Base-by-base conservation (phyloP, 2,113 vertebrate genomes). In the Lophura nycthemera region DNA sequence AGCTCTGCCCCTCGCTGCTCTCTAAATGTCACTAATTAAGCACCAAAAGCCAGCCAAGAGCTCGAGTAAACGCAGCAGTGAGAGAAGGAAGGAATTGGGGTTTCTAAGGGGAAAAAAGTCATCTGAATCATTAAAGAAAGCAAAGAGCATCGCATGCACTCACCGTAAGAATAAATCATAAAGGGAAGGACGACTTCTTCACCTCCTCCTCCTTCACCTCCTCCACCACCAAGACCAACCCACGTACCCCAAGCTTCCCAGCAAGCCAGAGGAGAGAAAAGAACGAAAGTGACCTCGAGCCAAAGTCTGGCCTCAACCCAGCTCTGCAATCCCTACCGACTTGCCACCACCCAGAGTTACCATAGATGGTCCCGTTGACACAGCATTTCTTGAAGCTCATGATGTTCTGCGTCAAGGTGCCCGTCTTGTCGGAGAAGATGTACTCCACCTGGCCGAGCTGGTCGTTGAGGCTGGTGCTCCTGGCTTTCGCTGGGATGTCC, bases 341-440 rank as follows among this genome's bases (percentile, higher is more conserved):
- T 10, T 0, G 29, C 2, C 4, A 34, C 87, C 75, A 59, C 8
- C 61, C 25, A 2, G 0, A 50, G 32, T 87, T 96, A 99, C 99
- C 98, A 0, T 99, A 99, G 94, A 98, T 78, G 19, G 82, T 91
- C 30, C 99, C 98, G 0, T 96, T 96, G 32, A 99, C 92, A 65
- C 99, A 99, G 97, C 99, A 99, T 57, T 99, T 99, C 89, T 98
- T 98, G 97, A 99, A 98, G 69, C 98, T 98, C 97, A 99, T 98
- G 32, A 97, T 30, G 86, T 99, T 99, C 96, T 99, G 98, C 0
- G 99, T 99, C 56, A 99, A 97, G 2, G 99, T 99, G 83, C 99
- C 99, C 0, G 99, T 99, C 97, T 99, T 99, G 98, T 99, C 99
- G 0, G 98, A 99, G 96, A 99, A 98, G 92, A 99, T 77, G 72